Conservation (phyloP, 2,113 vertebrate species). For the Ctenodactylus gundi region DNA sequence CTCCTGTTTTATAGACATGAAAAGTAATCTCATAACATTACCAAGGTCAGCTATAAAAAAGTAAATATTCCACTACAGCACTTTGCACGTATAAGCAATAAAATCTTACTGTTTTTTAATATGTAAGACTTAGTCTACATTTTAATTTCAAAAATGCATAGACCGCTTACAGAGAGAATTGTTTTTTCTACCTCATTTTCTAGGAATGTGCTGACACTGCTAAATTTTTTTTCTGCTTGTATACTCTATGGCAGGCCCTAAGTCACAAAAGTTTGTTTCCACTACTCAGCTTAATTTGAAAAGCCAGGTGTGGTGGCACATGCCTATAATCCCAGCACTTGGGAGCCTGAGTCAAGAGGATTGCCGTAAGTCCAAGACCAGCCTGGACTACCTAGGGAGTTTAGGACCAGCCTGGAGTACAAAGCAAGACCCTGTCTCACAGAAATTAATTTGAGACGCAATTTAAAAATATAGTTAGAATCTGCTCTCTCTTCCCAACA, state of each 20-base stretch:
- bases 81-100: neutral
- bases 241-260: neutral
- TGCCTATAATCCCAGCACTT: no score
- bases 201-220: neutral
- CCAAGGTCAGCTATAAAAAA: neutral
- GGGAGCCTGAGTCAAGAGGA: no score
- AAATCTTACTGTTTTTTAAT: neutral
- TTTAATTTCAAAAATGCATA: neutral
- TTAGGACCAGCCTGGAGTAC: no score
- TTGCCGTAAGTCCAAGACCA: no score
- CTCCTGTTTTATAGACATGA: neutral
- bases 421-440: no score
- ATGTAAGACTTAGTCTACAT: neutral
- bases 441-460: constrained; percentile 17
- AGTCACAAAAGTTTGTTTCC: neutral
- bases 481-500: neutral
- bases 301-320: no score
- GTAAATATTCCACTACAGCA: neutral
- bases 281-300: neutral
- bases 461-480: neutral
- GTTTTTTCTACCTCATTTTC: neutral
- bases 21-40: neutral
- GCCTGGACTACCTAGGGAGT: no score
- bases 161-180: neutral
- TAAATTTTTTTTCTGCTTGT: neutral